phyloP scores from a whole-genome alignment of 1,140 invertebrate genomes.

The Ephestia elutella region DNA sequence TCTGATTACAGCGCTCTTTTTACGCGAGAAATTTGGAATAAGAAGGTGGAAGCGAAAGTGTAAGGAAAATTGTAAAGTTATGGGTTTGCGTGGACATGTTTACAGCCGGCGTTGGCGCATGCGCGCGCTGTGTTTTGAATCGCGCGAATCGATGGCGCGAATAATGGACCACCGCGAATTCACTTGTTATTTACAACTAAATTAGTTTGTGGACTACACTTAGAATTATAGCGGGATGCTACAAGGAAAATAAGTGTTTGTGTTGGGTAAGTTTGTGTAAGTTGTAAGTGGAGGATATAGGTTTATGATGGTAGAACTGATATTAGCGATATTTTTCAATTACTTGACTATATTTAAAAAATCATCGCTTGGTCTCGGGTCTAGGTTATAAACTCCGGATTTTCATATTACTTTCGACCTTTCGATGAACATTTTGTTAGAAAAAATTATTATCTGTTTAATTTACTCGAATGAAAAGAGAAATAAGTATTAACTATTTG shows the following conservation, averaged over 20 bases:
- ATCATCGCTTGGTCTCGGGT: too few species aligned
- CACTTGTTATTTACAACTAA: constrained; percentile 4
- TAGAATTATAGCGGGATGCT: not conserved
- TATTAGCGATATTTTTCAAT: too few species aligned
- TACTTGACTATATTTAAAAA: too few species aligned
- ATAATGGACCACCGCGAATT: constrained; percentile 18
- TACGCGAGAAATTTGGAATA: constrained; percentile 25
- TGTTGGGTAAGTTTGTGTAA: not conserved
- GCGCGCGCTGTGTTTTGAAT: constrained; percentile 49
- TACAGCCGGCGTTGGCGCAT: constrained; percentile 42
- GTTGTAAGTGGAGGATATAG: too few species aligned
- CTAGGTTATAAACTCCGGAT: too few species aligned
- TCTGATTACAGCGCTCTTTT: not conserved
- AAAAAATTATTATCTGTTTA: too few species aligned
- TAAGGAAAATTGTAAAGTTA: constrained; percentile 40
- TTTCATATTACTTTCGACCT: too few species aligned
- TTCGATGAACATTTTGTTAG: too few species aligned
- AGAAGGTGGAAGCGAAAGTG: constrained; percentile 28
- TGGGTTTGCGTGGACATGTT: constrained; percentile 42
- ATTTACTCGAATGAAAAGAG: too few species aligned
- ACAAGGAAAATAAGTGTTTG: not conserved
- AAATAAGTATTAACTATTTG: too few species aligned
- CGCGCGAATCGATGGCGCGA: constrained; percentile 56
- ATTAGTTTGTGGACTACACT: not conserved
- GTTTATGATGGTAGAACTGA: too few species aligned